phyloP scores from a whole-genome alignment of 1,140 invertebrate genomes.

The Drosophila aff. region DNA sequence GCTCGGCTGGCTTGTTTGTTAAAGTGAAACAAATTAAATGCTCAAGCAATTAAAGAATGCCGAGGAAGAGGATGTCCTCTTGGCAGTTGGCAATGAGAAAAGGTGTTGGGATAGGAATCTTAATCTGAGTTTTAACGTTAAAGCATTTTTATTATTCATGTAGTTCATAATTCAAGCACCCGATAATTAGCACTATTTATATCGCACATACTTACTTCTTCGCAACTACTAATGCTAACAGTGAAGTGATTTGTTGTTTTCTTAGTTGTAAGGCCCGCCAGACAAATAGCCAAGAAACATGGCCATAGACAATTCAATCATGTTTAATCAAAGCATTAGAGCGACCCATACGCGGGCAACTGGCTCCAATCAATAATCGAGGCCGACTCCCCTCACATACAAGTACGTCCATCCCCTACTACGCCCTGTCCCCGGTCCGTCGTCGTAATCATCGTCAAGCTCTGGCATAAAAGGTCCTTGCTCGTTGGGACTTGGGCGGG shows the following conservation, averaged over 20 bases:
- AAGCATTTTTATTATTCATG: background rate
- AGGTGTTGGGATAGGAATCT: background rate
- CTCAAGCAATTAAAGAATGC: conserved; percentile 51
- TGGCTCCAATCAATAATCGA: conserved; percentile 73
- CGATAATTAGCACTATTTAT: background rate
- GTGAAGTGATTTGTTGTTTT: conserved; percentile 6
- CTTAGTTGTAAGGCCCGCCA: conserved; percentile 44
- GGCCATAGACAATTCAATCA: conserved; percentile 76
- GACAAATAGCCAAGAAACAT: conserved; percentile 52
- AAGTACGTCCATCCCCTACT: background rate
- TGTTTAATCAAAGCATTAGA: conserved; percentile 76
- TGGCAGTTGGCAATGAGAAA: background rate
- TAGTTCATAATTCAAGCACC: background rate
- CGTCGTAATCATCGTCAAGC: conserved; percentile 55
- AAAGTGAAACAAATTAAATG: conserved; percentile 74
- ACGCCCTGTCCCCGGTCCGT: background rate
- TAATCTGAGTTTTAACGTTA: background rate
- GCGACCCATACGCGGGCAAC: conserved; percentile 38
- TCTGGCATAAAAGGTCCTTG: conserved; percentile 62
- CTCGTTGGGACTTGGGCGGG: conserved; percentile 22
- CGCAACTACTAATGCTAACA: too few species aligned
- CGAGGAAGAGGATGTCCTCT: conserved; percentile 1
- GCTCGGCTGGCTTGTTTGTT: conserved; percentile 47
- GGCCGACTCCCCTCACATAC: conserved; percentile 9
- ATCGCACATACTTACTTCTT: background rate